Evolutionary conservation across 30 jellyfish, hydroid and myxozoan genomes (phyloP).

Genomic region (Hydractinia echinata): DNA sequence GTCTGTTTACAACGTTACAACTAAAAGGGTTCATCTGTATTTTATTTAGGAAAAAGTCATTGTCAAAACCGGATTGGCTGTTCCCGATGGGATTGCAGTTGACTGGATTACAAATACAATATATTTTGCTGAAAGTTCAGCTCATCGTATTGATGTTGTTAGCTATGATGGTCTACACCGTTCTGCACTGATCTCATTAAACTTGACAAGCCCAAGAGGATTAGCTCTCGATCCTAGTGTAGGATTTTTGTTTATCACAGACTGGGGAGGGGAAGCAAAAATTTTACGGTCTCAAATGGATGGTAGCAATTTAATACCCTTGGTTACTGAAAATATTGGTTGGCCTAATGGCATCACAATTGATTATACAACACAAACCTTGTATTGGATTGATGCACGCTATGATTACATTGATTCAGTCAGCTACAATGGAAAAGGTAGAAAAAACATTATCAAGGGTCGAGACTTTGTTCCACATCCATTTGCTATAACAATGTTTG

Average conservation of each 20-base stretch:
- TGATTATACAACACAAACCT: slow-evolving; percentile 53
- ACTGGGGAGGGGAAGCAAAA: slow-evolving; percentile 89
- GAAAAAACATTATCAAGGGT: slow-evolving; percentile 58
- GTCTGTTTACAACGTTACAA: too few species aligned
- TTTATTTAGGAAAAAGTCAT: slow-evolving; percentile 45
- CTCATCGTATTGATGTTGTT: slow-evolving; percentile 69
- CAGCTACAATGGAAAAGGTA: slow-evolving; percentile 53
- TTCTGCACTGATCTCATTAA: slow-evolving; percentile 60
- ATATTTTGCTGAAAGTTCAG: slow-evolving; percentile 94
- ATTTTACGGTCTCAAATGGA: slow-evolving; percentile 93
- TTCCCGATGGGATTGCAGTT: slow-evolving; percentile 96
- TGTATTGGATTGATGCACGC: slow-evolving; percentile 98
- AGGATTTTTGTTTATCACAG: slow-evolving; percentile 86
- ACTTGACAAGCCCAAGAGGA: slow-evolving; percentile 87
- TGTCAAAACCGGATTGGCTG: slow-evolving; percentile 86
- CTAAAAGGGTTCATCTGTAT: too few species aligned
- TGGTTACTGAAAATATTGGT: slow-evolving; percentile 59
- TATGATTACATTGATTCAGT: slow-evolving; percentile 82
- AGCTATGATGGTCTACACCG: slow-evolving; percentile 61
- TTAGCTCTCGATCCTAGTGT: slow-evolving; percentile 87
- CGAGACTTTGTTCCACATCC: slow-evolving; percentile 70
- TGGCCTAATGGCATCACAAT: slow-evolving; percentile 97
- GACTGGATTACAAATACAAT: slow-evolving; percentile 82
- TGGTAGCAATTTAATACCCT: slow-evolving; percentile 55
- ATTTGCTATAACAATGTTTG: slow-evolving; percentile 71